Evolutionary conservation across 1,140 invertebrate genomes (phyloP).

Genomic region (Chironomus striatipennis): DNA sequence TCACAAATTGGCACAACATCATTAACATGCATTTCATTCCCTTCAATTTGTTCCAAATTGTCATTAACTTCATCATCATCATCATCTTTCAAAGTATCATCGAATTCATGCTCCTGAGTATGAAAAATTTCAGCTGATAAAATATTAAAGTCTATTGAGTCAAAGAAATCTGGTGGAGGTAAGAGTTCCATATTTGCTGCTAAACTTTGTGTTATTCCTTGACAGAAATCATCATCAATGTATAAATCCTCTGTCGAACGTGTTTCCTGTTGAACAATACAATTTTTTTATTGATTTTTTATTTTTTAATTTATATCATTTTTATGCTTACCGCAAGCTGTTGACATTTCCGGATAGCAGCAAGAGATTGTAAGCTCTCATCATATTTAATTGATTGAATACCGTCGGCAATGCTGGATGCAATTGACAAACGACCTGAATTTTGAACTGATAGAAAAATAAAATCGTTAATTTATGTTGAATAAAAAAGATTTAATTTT

Average conservation of each 20-base stretch:
- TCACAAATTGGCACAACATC: constrained; percentile 17
- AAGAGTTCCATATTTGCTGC: constrained; percentile 21
- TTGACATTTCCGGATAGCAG: not conserved
- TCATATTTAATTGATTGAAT: not conserved
- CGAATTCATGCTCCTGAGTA: constrained; percentile 5
- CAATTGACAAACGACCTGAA: not conserved
- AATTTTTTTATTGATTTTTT: not conserved
- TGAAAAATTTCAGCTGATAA: constrained; percentile 24
- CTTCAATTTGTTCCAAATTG: not conserved
- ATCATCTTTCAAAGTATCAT: not conserved
- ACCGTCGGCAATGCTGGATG: not conserved
- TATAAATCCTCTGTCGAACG: constrained; percentile 23
- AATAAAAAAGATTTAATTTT: not conserved
- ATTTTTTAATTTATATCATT: not conserved
- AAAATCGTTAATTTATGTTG: not conserved
- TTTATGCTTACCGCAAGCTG: not conserved
- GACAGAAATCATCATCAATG: constrained; percentile 24
- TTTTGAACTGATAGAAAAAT: constrained; percentile 6
- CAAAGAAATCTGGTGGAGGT: not conserved
- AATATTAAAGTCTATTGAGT: constrained; percentile 16
- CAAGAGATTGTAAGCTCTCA: not conserved
- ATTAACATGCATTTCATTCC: not conserved
- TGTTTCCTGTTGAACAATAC: not conserved
- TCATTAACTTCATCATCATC: not conserved
- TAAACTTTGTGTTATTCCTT: not conserved